Evolutionary conservation across 2,888 invertebrate species (phyloP).

Genomic region (Spodoptera littoralis): DNA sequence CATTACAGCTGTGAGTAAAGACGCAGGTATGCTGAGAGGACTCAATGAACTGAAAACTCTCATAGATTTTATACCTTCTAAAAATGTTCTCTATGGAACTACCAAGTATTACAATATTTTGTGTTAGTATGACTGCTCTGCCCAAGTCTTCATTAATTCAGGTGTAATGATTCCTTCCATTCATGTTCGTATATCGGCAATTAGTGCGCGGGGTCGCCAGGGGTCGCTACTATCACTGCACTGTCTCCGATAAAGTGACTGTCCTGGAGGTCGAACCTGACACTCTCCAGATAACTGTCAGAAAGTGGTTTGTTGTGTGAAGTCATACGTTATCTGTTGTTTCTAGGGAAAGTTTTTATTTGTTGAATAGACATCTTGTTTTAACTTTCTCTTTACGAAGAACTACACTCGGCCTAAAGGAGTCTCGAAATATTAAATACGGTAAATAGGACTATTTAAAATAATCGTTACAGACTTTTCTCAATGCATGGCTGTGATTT

Average conservation of each 20-base stretch:
- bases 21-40: neutral
- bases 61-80: no score
- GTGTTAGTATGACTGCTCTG: no score
- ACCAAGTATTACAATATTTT: no score
- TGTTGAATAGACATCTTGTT: neutral
- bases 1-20: neutral
- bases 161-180: neutral
- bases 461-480: no score
- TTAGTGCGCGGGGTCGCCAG: neutral
- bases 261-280: conserved; percentile 1
- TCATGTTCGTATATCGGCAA: neutral
- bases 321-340: neutral
- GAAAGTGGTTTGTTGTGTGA: neutral
- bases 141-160: no score
- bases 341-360: neutral
- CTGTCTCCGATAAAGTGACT: conserved; percentile 11
- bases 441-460: no score
- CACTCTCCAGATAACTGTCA: neutral
- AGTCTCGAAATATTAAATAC: no score
- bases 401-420: no score
- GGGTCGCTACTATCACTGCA: neutral
- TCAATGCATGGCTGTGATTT: no score
- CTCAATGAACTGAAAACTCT: neutral
- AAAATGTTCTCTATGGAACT: no score
- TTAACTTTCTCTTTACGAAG: no score